These are phyloP conservation scores for Pangasianodon hypophthalmus DNA, from an alignment of 2,113 vertebrate species.

Conservation along the genomic window DNA sequence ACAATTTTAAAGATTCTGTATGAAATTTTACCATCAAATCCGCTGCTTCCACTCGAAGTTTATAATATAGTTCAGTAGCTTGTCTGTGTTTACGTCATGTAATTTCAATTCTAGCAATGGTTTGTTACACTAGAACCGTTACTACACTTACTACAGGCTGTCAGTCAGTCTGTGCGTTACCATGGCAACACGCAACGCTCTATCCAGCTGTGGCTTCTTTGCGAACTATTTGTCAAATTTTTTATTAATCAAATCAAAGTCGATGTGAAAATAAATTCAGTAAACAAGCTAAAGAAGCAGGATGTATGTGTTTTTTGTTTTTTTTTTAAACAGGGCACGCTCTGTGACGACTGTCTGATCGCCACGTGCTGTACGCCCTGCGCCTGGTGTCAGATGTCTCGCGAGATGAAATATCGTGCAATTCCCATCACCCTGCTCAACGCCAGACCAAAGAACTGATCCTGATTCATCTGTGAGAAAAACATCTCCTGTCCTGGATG, in stretches of 20 bases:
- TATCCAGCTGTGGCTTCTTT: not conserved
- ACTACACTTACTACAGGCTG: too few relatives aligned
- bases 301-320: not conserved
- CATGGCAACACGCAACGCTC: not conserved
- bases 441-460: not conserved
- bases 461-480: not conserved
- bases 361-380: constrained; percentile 44
- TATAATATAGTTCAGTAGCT: too few relatives aligned
- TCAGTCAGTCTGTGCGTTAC: not conserved
- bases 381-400: constrained; percentile 59
- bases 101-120: too few relatives aligned
- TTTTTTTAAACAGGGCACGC: constrained; percentile 45
- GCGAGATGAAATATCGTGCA: constrained; percentile 49
- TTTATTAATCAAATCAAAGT: not conserved
- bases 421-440: constrained; percentile 50
- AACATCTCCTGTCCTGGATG: not conserved
- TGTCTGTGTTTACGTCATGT: too few relatives aligned
- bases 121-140: too few relatives aligned
- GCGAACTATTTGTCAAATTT: not conserved
- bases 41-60: too few relatives aligned
- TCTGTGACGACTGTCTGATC: constrained; percentile 55
- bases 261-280: not conserved
- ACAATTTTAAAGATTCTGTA: too few relatives aligned
- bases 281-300: not conserved
- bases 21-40: too few relatives aligned